Evolutionary conservation across 2,113 vertebrate species (phyloP), one percentile per base, ranked within the genome.

Genomic region (Nicator chloris): DNA sequence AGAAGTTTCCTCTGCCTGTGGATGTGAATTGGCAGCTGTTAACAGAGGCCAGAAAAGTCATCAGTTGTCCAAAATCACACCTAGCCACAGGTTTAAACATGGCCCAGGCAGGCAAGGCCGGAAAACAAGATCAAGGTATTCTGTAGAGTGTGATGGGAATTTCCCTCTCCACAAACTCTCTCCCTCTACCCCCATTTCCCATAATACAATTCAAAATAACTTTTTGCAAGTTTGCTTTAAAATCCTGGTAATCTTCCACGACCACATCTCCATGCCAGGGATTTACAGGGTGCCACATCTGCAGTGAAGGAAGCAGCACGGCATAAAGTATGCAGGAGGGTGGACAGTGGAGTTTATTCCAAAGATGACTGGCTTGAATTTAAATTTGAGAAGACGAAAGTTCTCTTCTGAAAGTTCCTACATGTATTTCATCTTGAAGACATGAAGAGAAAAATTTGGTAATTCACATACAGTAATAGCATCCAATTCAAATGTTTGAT

Each of bases 11-110:
- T 69, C 82, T 61, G 49, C 28, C 12, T 37, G 37, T 40, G 47
- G 35, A 40, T 31, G 10, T 42, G 49, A 63, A 26, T 17, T 37
- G 18, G 37, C 49, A 70, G n/a, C 50, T 50, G 33, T 31, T 59
- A 27, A 6, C 45, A 57, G 42, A 31, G 22, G 22, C 35, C 50
- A 59, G 26, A 5, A 70, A 92, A 91, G 35, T 54, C 33, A 53
- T 35, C 31, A 88, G 24, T 54, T 56, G 56, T 56, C 42, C 81
- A 82, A 56, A 65, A 72, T 27, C 21, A 47, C 33, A 66, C 6
- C 22, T 21, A 19, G 20, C 6, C 2, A 2, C 6, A 21, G 31
- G 15, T 16, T 61, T 8, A 30, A 87, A 15, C 0, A 0, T 1
- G 2, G 44, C 27, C n/a, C 16, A 51, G 26, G 5, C 59, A 61